A percentile compares a stretch with the other conserved stretches of the same genome.
phyloP scores from a whole-genome alignment of 2,888 invertebrate genomes.

The Drosophila picticornis region DNA sequence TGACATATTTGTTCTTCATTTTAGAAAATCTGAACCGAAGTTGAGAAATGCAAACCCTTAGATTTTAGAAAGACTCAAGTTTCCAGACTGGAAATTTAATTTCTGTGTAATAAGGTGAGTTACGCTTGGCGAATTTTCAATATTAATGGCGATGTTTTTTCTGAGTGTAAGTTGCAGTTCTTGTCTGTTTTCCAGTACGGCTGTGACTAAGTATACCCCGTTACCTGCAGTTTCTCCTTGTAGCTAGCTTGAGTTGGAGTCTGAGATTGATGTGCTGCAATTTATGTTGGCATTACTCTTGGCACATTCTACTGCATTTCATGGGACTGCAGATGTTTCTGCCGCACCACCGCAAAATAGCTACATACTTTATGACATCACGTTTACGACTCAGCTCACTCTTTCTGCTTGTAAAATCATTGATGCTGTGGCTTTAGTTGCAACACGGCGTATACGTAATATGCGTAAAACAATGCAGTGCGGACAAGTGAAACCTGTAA shows the following conservation, averaged over 20 bases:
- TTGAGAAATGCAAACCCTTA: not conserved
- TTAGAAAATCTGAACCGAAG: not conserved
- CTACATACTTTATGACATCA: constrained; percentile 65
- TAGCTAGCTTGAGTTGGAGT: constrained; percentile 33
- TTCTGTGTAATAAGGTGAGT: not conserved
- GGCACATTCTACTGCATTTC: constrained; percentile 66
- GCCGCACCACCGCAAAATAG: constrained; percentile 44
- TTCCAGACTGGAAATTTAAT: not conserved
- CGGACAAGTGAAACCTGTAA: constrained; percentile 28
- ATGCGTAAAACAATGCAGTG: constrained; percentile 29
- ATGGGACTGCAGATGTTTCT: constrained; percentile 62
- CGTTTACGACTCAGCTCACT: constrained; percentile 47
- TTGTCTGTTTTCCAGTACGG: constrained; percentile 17
- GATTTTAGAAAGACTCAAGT: not conserved
- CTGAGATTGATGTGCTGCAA: constrained; percentile 74
- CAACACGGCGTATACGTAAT: constrained; percentile 51
- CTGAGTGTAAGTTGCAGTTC: constrained; percentile 43
- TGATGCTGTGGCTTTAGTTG: constrained; percentile 17
- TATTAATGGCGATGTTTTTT: not conserved
- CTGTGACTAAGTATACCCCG: constrained; percentile 50
- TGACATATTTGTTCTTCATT: too few relatives aligned
- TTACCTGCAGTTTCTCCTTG: constrained; percentile 59
- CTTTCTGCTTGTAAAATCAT: constrained; percentile 25
- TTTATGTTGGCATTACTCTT: constrained; percentile 69
- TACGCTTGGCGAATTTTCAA: not conserved